Conservation (phyloP, 2,888 invertebrate species). For the Synanthedon tipuliformis region DNA sequence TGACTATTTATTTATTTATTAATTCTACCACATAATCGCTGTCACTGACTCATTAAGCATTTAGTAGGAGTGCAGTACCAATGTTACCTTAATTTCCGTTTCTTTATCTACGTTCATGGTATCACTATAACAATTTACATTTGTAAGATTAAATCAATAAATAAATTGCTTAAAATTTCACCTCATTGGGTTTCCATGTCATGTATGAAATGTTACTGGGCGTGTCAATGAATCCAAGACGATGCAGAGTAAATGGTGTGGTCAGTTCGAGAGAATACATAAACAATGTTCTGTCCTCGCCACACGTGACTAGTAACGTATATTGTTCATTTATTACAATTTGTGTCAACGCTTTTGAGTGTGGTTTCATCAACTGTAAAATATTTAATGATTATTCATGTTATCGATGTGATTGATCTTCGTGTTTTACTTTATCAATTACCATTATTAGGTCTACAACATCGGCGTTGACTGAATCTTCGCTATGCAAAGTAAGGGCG, state of each 20-base stretch:
- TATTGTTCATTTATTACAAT: slow-evolving; percentile 71
- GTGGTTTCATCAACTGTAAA: slow-evolving; percentile 73
- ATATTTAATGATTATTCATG: too few relatives aligned
- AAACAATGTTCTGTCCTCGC: slow-evolving; percentile 78
- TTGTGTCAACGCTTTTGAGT: slow-evolving; percentile 71
- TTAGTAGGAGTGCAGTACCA: too few relatives aligned
- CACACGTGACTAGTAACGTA: slow-evolving; percentile 74
- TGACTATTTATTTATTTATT: too few relatives aligned
- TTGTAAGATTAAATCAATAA: too few relatives aligned
- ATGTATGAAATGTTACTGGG: slow-evolving; percentile 74
- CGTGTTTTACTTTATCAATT: slow-evolving; percentile 3
- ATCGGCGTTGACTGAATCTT: slow-evolving; percentile 36
- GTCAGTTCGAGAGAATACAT: slow-evolving; percentile 62
- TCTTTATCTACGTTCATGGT: too few relatives aligned
- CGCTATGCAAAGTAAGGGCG: slow-evolving; percentile 46
- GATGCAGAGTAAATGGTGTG: slow-evolving; percentile 61
- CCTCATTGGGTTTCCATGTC: slow-evolving; percentile 74
- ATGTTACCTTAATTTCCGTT: too few relatives aligned
- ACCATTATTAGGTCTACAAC: slow-evolving; percentile 50
- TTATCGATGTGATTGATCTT: too few relatives aligned
- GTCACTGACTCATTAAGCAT: too few relatives aligned
- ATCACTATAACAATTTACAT: too few relatives aligned
- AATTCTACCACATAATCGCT: too few relatives aligned
- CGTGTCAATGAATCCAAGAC: slow-evolving; percentile 76
- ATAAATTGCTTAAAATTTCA: slow-evolving; percentile 18